These are phyloP conservation scores for Synergus laeviventris DNA, from an alignment of 2,888 invertebrate species.

Conservation along the genomic window DNA sequence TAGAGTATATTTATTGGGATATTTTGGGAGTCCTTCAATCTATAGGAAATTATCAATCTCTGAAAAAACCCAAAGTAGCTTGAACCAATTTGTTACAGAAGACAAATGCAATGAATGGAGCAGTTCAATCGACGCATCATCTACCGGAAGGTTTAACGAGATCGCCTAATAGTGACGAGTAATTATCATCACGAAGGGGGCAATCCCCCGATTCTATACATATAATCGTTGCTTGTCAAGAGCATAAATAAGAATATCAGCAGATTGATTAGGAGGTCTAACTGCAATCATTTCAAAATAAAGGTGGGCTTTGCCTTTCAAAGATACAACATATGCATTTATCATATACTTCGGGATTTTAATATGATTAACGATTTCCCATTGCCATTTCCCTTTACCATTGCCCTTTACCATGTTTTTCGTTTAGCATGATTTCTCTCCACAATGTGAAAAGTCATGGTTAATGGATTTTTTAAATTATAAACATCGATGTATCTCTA, in stretches of 20 bases:
- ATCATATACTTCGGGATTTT: too few relatives aligned
- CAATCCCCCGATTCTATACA: background rate
- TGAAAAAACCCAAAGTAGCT: background rate
- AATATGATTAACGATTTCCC: too few relatives aligned
- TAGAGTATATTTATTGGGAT: too few relatives aligned
- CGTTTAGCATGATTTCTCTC: too few relatives aligned
- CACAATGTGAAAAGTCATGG: too few relatives aligned
- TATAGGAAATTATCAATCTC: too few relatives aligned
- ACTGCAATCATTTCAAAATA: background rate
- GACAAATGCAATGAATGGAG: background rate
- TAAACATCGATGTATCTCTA: too few relatives aligned
- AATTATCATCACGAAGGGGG: conserved; percentile 55
- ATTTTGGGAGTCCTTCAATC: background rate
- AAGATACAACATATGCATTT: background rate
- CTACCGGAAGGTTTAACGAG: conserved; percentile 56
- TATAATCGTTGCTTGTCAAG: conserved; percentile 14
- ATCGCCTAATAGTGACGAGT: conserved; percentile 61
- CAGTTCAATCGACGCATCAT: background rate
- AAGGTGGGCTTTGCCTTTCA: background rate
- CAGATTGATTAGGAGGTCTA: conserved; percentile 17
- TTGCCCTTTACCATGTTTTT: too few relatives aligned
- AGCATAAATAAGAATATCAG: conserved; percentile 1
- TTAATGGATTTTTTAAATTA: too few relatives aligned
- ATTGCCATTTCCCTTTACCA: too few relatives aligned
- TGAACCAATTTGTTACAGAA: too few relatives aligned